Percentiles rank a stretch among this genome's conserved stretches.
Conservation (phyloP, 2,888 invertebrate genomes). For the Latrodectus elegans region DNA sequence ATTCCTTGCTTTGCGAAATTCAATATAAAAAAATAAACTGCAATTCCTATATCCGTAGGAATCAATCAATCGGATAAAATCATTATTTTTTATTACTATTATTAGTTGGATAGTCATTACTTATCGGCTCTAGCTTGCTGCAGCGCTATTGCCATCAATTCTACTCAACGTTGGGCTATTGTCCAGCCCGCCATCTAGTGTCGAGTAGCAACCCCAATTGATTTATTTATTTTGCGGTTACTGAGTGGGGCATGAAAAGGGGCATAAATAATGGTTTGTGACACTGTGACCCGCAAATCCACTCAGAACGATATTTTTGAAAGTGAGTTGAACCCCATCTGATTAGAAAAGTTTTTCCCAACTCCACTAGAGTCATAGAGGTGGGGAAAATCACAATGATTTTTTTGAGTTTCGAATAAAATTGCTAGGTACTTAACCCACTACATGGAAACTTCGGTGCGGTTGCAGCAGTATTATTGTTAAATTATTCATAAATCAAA, state of each 20-base stretch:
- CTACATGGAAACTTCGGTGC: too few species aligned
- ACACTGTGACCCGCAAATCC: slow-evolving; percentile 37
- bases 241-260: slow-evolving; percentile 3
- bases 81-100: slow-evolving; percentile 48
- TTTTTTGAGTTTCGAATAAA: too few species aligned
- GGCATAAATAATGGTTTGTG: slow-evolving; percentile 39
- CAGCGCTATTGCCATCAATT: slow-evolving; percentile 38
- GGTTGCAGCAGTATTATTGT: too few species aligned
- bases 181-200: slow-evolving; percentile 41
- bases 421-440: too few species aligned
- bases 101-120: slow-evolving; percentile 41
- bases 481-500: too few species aligned
- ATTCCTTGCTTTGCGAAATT: too few species aligned
- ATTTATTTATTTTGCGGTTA: slow-evolving; percentile 51
- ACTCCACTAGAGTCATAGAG: too few species aligned
- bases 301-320: slow-evolving; percentile 20
- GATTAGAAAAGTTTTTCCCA: too few species aligned
- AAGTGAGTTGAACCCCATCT: too few species aligned
- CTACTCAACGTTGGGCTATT: slow-evolving; percentile 21
- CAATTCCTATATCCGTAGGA: slow-evolving; percentile 1
- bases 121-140: slow-evolving; percentile 26
- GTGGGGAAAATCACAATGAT: too few species aligned
- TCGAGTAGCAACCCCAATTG: slow-evolving; percentile 34
- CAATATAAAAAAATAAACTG: neutral
- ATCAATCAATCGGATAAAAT: slow-evolving; percentile 27